Evolutionary conservation across 2,797 vertebrate species (phyloP).

Genomic region (Neosilurus mollespiculum): DNA sequence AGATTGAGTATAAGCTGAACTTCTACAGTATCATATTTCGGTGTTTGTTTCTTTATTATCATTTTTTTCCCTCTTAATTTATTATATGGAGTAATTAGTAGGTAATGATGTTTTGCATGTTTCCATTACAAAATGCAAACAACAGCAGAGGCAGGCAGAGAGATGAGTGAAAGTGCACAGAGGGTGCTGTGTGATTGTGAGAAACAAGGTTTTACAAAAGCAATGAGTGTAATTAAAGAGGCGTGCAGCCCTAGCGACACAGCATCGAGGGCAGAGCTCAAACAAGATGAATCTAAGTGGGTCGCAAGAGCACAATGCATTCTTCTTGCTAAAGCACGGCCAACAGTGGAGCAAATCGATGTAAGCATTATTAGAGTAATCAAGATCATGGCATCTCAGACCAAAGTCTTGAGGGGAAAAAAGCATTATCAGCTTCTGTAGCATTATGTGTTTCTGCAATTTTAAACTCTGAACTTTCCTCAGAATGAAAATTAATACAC

Average conservation of each 20-base stretch:
- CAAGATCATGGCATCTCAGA: conserved; percentile 49
- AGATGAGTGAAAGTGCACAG: conserved; percentile 13
- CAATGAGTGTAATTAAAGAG: conserved; percentile 50
- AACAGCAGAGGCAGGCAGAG: conserved; percentile 35
- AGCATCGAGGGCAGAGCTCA: conserved; percentile 63
- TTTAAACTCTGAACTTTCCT: neutral
- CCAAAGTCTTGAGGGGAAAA: neutral
- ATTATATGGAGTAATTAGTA: conserved; percentile 33
- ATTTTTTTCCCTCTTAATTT: neutral
- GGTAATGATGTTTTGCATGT: conserved; percentile 30
- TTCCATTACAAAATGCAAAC: conserved; percentile 40
- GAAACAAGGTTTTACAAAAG: conserved; percentile 47
- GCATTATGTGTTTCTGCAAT: conserved; percentile 2
- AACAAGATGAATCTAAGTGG: conserved; percentile 73
- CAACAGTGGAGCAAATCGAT: conserved; percentile 53
- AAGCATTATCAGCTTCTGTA: conserved; percentile 29
- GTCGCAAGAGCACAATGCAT: conserved; percentile 58
- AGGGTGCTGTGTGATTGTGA: conserved; percentile 33
- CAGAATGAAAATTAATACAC: neutral
- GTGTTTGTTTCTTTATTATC: neutral
- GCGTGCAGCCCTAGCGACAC: conserved; percentile 59
- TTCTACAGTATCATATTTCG: neutral
- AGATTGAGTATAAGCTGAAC: neutral
- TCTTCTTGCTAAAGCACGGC: conserved; percentile 35
- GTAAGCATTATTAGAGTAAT: conserved; percentile 58